Evolutionary conservation across 2,797 vertebrate species (phyloP).

Genomic region (Melanotaenia parkinsoni): DNA sequence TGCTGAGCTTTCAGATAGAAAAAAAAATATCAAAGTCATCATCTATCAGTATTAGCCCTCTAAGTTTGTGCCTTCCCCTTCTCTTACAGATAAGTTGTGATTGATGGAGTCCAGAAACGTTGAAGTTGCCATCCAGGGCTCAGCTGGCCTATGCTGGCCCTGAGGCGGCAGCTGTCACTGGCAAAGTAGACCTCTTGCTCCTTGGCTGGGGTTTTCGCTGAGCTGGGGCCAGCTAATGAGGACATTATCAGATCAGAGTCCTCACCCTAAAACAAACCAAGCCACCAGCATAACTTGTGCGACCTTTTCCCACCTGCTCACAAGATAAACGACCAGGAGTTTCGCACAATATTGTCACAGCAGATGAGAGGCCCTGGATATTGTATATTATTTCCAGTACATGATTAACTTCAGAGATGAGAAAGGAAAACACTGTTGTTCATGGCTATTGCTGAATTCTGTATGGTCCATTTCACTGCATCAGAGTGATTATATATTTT

Average conservation of each 20-base stretch:
- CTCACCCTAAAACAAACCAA: conserved; percentile 60
- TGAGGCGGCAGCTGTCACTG: conserved; percentile 62
- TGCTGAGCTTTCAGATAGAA: neutral
- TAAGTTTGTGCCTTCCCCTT: conserved; percentile 19
- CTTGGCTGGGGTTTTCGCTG: conserved; percentile 48
- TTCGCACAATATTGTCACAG: conserved; percentile 54
- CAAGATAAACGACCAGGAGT: conserved; percentile 62
- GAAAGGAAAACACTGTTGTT: conserved; percentile 30
- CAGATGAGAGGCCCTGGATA: conserved; percentile 40
- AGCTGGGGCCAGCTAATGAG: conserved; percentile 69
- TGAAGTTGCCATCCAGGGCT: conserved; percentile 56
- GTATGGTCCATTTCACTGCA: neutral
- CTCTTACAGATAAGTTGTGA: conserved; percentile 43
- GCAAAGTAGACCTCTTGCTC: conserved; percentile 63
- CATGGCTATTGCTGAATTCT: conserved; percentile 17
- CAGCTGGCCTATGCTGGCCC: conserved; percentile 63
- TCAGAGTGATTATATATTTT: conserved; percentile 3
- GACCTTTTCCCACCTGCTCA: conserved; percentile 72
- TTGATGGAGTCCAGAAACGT: conserved; percentile 52
- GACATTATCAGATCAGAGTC: conserved; percentile 77
- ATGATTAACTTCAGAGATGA: conserved; percentile 39
- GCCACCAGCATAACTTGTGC: conserved; percentile 55
- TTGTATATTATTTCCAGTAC: conserved; percentile 47
- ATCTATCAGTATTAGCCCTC: conserved; percentile 12
- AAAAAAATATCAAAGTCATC: conserved; percentile 34